Evolutionary conservation across 2,113 vertebrate species (phyloP), one percentile per base, ranked within the genome.

Genomic region (Planiliza haematocheilus): DNA sequence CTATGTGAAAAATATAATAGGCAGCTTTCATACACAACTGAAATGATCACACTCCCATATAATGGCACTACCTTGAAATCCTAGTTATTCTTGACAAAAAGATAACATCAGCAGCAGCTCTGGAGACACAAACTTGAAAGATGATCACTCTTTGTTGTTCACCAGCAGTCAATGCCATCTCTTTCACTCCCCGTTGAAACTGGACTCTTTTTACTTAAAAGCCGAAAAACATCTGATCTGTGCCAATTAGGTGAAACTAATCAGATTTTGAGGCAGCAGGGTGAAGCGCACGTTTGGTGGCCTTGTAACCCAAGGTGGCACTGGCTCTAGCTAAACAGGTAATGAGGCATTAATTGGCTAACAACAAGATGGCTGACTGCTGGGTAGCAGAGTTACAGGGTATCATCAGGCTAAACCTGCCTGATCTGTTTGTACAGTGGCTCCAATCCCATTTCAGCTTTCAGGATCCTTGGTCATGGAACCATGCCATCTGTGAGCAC

Each of bases 351-450:
- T 86, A 78, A 89, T 81, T 83, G 79, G 72, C 81, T 70, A 77
- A 79, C 69, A 85, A 67, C 81, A 83, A 73, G 66, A 78, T 63
- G 62, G 68, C 70, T 69, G 37, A 49, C 74, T 50, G 63, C 18
- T 51, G 49, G 61, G 12, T 74, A 62, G 82, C 80, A 67, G 67
- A 9, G 72, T 70, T 62, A 66, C 66, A 75, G 79, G 81, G 87
- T 81, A 84, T 85, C 82, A 85, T 83, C 83, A 63, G 62, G 63
- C 69, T 81, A 83, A 91, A 86, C 62, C 79, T 62, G 84, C 82
- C 86, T 80, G 87, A 89, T 86, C 83, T 77, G 81, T 78, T 82
- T 87, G 72, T 67, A 55, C 63, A 72, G 82, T 86, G 71, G 24
- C 75, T 70, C 64, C 72, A 85, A 89, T 90, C 85, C 81, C 69